These are phyloP conservation scores for Malachius bipustulatus DNA, from an alignment of 2,888 invertebrate species.

Conservation along the genomic window DNA sequence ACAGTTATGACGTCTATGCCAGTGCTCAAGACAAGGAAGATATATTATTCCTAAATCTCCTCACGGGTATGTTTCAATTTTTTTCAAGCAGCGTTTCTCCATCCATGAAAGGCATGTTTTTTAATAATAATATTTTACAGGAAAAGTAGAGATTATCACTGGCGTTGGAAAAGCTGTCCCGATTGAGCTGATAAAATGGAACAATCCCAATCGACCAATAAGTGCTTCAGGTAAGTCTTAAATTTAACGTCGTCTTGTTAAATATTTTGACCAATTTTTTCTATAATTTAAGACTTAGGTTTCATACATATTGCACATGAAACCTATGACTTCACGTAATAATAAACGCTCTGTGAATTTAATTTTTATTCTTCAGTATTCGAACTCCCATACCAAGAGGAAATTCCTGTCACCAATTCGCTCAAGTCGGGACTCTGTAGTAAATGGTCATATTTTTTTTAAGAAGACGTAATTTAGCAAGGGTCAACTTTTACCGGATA, in stretches of 20 bases:
- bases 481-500: too few relatives aligned
- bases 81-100: conserved; percentile 6
- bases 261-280: background rate
- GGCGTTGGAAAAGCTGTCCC: conserved; percentile 54
- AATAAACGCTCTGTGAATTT: too few relatives aligned
- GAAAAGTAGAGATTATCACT: conserved; percentile 65
- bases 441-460: too few relatives aligned
- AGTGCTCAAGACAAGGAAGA: conserved; percentile 60
- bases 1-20: conserved; percentile 63
- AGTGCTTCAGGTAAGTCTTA: conserved; percentile 42
- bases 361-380: too few relatives aligned
- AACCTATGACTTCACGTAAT: conserved; percentile 2
- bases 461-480: too few relatives aligned
- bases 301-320: background rate
- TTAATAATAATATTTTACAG: too few relatives aligned
- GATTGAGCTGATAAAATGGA: conserved; percentile 46
- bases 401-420: too few relatives aligned
- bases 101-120: too few relatives aligned
- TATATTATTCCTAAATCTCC: conserved; percentile 56
- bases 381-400: too few relatives aligned
- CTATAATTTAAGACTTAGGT: background rate
- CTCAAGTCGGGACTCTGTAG: too few relatives aligned
- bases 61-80: conserved; percentile 42
- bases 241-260: conserved; percentile 3
- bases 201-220: conserved; percentile 52